phyloP scores from a whole-genome alignment of 2,797 vertebrate genomes.

The Liasis olivaceus region DNA sequence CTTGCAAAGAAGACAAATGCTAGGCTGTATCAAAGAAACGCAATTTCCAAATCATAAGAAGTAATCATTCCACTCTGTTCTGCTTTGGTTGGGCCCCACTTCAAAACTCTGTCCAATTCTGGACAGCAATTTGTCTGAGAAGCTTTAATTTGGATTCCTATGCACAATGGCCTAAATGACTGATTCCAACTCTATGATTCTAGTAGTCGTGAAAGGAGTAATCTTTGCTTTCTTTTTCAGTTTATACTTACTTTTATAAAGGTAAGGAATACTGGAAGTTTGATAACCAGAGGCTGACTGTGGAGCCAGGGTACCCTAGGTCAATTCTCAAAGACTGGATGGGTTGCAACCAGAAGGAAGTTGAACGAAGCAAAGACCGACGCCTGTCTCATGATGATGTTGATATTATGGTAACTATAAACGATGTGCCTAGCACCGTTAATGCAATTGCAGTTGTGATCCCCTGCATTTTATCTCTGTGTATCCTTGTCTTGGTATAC shows the following conservation, averaged over 20 bases:
- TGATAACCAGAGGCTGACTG: constrained; percentile 94
- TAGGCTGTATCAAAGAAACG: neutral
- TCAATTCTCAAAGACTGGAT: constrained; percentile 97
- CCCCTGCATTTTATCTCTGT: constrained; percentile 95
- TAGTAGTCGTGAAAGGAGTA: constrained; percentile 5
- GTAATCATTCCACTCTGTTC: neutral
- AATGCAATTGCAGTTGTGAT: constrained; percentile 98
- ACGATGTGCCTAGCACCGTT: constrained; percentile 90
- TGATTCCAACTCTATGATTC: neutral
- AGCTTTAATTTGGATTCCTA: neutral
- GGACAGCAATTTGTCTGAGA: neutral
- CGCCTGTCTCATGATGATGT: constrained; percentile 90
- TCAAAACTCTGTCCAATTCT: neutral
- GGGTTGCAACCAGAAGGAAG: constrained; percentile 94
- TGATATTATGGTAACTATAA: constrained; percentile 98
- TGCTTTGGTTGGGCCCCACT: neutral
- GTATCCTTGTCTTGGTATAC: constrained; percentile 96
- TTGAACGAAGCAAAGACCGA: constrained; percentile 88
- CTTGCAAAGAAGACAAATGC: neutral
- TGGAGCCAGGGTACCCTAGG: constrained; percentile 94
- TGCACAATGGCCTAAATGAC: neutral
- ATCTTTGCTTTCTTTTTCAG: constrained; percentile 74
- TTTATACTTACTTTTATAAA: constrained; percentile 99
- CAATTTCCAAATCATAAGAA: neutral
- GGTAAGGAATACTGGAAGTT: constrained; percentile 99